Evolutionary conservation across 1,140 invertebrate genomes (phyloP).

Genomic region (Archegozetes longisetosus): DNA sequence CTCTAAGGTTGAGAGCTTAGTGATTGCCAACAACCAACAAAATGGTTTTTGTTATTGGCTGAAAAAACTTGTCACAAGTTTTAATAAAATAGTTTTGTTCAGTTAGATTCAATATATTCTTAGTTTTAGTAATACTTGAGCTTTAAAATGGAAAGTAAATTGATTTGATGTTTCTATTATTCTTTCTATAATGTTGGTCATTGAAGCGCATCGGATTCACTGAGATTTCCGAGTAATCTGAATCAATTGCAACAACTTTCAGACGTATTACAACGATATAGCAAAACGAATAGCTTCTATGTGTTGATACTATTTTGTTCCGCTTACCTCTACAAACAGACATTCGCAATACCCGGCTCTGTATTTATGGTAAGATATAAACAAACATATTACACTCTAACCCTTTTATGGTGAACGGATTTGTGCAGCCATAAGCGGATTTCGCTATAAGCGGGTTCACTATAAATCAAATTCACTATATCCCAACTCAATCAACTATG

Average conservation of each 20-base stretch:
- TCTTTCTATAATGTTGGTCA: not conserved
- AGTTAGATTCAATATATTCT: too few species aligned
- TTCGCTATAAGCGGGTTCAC: too few species aligned
- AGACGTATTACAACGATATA: constrained; percentile 29
- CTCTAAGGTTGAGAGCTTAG: too few species aligned
- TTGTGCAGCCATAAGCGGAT: too few species aligned
- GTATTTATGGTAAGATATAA: constrained; percentile 38
- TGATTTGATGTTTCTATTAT: not conserved
- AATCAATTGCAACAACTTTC: constrained; percentile 31
- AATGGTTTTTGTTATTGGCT: too few species aligned
- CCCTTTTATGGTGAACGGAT: not conserved
- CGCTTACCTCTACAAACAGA: constrained; percentile 47
- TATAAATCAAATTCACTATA: too few species aligned
- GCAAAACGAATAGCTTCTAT: constrained; percentile 34
- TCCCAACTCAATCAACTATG: too few species aligned
- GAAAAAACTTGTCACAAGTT: too few species aligned
- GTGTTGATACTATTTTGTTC: constrained; percentile 39
- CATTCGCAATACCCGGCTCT: constrained; percentile 47
- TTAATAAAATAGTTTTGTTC: too few species aligned
- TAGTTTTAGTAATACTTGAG: too few species aligned
- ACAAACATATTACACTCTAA: constrained; percentile 2
- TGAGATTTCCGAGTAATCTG: constrained; percentile 32
- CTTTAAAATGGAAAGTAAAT: not conserved
- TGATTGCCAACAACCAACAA: too few species aligned
- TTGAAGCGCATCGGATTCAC: constrained; percentile 5